These are phyloP conservation scores for Ceratitis capitata DNA, from an alignment of 1,140 invertebrate genomes.

Conservation along the genomic window DNA sequence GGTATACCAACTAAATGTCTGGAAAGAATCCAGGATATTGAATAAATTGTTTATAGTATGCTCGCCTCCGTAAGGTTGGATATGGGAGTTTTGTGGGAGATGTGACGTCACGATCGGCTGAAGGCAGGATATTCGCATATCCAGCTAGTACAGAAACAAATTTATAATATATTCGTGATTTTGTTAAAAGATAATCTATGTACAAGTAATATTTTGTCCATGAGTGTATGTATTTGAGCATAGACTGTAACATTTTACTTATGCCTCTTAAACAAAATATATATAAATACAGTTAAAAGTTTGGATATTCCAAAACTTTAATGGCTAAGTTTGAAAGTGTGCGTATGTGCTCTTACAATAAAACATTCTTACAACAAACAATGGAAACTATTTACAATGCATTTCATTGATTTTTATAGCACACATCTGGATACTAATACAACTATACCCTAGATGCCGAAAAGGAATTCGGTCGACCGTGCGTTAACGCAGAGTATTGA, in stretches of 20 bases:
- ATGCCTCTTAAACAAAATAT: neutral
- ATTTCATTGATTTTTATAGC: conserved; percentile 1
- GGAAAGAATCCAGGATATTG: too few species aligned
- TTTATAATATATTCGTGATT: too few species aligned
- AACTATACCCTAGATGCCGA: neutral
- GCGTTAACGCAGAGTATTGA: neutral
- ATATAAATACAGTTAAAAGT: neutral
- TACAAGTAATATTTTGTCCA: neutral
- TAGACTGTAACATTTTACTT: neutral
- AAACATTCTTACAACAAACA: neutral
- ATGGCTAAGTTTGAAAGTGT: neutral
- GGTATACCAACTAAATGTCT: too few species aligned
- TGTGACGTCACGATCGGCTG: too few species aligned
- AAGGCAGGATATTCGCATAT: too few species aligned
- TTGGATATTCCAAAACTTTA: neutral
- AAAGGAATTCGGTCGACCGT: neutral
- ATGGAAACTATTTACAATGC: neutral
- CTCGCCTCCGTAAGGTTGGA: too few species aligned
- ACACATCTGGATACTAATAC: neutral
- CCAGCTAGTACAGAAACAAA: too few species aligned
- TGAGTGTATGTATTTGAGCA: neutral
- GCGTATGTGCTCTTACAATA: neutral
- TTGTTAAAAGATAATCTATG: neutral
- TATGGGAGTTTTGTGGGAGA: too few species aligned
- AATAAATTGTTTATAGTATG: too few species aligned